Evolutionary conservation across 2,888 invertebrate species (phyloP).

Genomic region (Hipparchia semele): DNA sequence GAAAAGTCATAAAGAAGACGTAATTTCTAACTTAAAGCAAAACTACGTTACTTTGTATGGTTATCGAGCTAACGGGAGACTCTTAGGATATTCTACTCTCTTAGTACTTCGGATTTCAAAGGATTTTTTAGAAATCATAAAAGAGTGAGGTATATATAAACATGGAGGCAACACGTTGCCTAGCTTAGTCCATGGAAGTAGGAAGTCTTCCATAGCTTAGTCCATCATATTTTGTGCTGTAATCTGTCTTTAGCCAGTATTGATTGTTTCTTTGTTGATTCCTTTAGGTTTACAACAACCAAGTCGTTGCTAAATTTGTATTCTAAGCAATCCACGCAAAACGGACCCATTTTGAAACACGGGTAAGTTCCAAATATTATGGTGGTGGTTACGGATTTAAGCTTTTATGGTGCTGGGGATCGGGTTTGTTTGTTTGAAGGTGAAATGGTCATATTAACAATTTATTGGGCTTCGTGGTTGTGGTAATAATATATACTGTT

Average conservation of each 20-base stretch:
- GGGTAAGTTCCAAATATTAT: slow-evolving; percentile 81
- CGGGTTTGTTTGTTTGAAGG: neutral
- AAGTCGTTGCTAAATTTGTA: slow-evolving; percentile 88
- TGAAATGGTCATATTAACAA: neutral
- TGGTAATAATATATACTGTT: too few species aligned
- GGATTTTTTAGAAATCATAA: too few species aligned
- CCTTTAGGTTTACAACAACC: slow-evolving; percentile 87
- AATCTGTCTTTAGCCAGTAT: slow-evolving; percentile 35
- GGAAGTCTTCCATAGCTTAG: too few species aligned
- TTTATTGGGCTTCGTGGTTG: neutral
- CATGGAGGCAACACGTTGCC: too few species aligned
- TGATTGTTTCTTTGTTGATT: slow-evolving; percentile 61
- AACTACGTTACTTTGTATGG: too few species aligned
- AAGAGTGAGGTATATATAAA: too few species aligned
- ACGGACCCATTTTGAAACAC: slow-evolving; percentile 85
- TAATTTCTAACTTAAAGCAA: too few species aligned
- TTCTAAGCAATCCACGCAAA: slow-evolving; percentile 83
- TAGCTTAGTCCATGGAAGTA: too few species aligned
- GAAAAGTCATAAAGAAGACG: too few species aligned
- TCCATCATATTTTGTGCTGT: neutral
- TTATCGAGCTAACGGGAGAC: too few species aligned
- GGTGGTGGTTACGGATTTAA: slow-evolving; percentile 32
- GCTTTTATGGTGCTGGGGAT: slow-evolving; percentile 37
- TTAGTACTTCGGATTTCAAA: too few species aligned
- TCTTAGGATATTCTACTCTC: too few species aligned